Base-by-base conservation (phyloP, 2,797 vertebrate genomes). In the Acropternis orthonyx region DNA sequence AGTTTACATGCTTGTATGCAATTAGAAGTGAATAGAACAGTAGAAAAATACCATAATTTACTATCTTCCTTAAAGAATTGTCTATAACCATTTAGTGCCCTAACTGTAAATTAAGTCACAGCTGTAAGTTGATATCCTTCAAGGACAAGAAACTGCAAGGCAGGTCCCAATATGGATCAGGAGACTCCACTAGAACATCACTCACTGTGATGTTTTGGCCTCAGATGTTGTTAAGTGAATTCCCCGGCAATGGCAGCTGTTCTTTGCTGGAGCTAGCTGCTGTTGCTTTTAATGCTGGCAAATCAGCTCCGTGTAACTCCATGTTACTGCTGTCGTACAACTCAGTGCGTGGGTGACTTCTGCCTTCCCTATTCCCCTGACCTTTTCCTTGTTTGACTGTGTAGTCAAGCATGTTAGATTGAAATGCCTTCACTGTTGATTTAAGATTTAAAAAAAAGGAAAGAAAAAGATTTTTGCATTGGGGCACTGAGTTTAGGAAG, bases 391-490 rank as follows among this genome's bases (percentile, higher is more conserved):
- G 55, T 94, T 95, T 92, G 67, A 82, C 23, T 49, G 59, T 76
- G 48, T 83, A 95, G 83, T 88, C 90, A 93, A 51, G 66, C 43
- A 52, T 68, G 63, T 73, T 84, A 59, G 73, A 69, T 21, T 88
- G 89, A 95, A 95, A 84, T 94, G 79, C 54, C 76, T 86, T 95
- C 39, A 55, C 62, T 92, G 58, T 88, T 94, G 88, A 75, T 91
- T 95, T 86, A 92, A 86, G 62, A 89, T 67, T 37, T 2, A 46
- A 90, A 26, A 52, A 63, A 5, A 49, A 89, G 22, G 51, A 55
- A 82, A 84, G 73, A 65, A 63, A 27, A 66, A 54, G 8, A 23
- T n/a, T 91, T 91, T 85, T 93, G 39, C 58, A 52, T 0, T 66
- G n/a, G 37, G 62, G 24, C 20, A 1, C 43, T 75, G 58, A 78